phyloP scores from a whole-genome alignment of 2,113 vertebrate genomes.

The Nansenia antarctica region DNA sequence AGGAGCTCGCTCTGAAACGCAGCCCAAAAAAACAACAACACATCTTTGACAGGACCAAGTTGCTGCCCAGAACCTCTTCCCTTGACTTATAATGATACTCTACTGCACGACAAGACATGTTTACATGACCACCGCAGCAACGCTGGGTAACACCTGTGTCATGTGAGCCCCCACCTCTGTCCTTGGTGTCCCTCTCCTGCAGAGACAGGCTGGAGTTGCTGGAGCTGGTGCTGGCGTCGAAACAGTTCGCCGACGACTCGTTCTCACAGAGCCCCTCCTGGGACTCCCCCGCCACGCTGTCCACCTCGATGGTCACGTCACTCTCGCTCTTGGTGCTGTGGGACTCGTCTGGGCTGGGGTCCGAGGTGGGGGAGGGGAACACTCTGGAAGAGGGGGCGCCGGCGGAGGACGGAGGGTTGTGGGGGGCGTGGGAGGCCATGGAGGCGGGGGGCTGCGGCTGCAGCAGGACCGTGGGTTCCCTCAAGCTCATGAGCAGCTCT shows the following conservation, averaged over 20 bases:
- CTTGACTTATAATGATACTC: too few species aligned
- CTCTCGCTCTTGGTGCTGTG: constrained; percentile 77
- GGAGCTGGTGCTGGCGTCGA: constrained; percentile 67
- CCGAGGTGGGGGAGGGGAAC: constrained; percentile 70
- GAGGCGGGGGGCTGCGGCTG: constrained; percentile 2
- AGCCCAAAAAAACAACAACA: too few species aligned
- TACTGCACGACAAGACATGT: too few species aligned
- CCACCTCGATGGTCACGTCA: constrained; percentile 85
- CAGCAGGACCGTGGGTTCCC: constrained; percentile 57
- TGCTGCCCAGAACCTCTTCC: too few species aligned
- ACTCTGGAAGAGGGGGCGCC: constrained; percentile 45
- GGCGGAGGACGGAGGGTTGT: constrained; percentile 25
- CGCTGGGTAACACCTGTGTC: too few species aligned
- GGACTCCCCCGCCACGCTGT: constrained; percentile 80
- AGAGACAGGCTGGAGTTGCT: constrained; percentile 76
- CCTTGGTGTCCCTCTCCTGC: constrained; percentile 76
- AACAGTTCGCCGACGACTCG: constrained; percentile 52
- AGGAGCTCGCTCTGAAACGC: too few species aligned
- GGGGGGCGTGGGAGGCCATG: background rate
- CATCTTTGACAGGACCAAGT: too few species aligned
- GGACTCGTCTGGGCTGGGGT: constrained; percentile 80
- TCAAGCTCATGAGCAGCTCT: constrained; percentile 65
- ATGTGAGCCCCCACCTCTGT: constrained; percentile 80
- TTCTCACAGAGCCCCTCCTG: constrained; percentile 84
- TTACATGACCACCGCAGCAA: too few species aligned